Evolutionary conservation across 2,888 invertebrate genomes (phyloP).

Genomic region (Sesamia inferens): DNA sequence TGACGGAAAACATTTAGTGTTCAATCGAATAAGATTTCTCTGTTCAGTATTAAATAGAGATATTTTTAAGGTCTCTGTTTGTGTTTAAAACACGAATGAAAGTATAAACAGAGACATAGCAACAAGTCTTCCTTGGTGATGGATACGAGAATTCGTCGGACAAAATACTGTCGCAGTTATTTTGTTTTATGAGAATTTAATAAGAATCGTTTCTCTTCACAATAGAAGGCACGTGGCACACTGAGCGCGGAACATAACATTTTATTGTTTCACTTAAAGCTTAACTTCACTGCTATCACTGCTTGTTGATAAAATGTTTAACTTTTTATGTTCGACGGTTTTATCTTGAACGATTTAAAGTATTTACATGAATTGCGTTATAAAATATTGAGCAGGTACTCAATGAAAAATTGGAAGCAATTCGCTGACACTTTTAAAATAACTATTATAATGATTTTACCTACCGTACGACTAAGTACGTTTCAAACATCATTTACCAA

Average conservation of each 20-base stretch:
- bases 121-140: constrained; percentile 39
- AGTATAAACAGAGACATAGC: constrained; percentile 17
- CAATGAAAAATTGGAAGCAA: too few relatives aligned
- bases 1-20: constrained; percentile 33
- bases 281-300: constrained; percentile 32
- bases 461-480: too few relatives aligned
- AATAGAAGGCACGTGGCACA: constrained; percentile 28
- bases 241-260: constrained; percentile 16
- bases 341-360: constrained; percentile 3
- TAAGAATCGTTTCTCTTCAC: constrained; percentile 57
- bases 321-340: constrained; percentile 1
- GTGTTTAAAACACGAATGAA: constrained; percentile 5
- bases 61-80: constrained; percentile 12
- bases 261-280: constrained; percentile 27
- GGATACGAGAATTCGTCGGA: constrained; percentile 32
- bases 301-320: constrained; percentile 31
- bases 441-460: too few relatives aligned
- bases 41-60: constrained; percentile 24
- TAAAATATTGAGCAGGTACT: too few relatives aligned
- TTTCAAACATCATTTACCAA: too few relatives aligned
- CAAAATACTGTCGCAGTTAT: constrained; percentile 60
- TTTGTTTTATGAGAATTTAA: constrained; percentile 69
- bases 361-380: constrained; percentile 3
- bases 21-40: constrained; percentile 34
- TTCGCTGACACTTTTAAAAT: too few relatives aligned